These are phyloP conservation scores for Prietella phreatophila DNA, from an alignment of 2,113 vertebrate genomes.

Conservation along the genomic window DNA sequence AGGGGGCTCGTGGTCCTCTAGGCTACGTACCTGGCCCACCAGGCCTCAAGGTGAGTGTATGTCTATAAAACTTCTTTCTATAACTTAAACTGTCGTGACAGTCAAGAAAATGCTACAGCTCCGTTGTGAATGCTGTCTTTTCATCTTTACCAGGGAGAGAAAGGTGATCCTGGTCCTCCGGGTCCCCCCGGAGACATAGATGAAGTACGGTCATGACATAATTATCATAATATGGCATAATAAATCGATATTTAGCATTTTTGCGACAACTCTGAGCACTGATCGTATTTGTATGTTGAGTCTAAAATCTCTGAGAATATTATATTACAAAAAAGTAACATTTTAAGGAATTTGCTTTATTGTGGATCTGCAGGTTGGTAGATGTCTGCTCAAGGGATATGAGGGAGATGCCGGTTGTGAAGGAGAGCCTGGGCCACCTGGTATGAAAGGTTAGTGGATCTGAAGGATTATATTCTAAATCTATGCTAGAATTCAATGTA, in stretches of 20 bases:
- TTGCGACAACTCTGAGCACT: not conserved
- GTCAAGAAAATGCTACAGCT: not conserved
- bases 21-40: slow-evolving; percentile 71
- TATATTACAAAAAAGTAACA: not conserved
- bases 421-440: not conserved
- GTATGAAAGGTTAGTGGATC: not conserved
- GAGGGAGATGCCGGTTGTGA: not conserved
- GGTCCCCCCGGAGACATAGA: slow-evolving; percentile 78
- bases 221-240: not conserved
- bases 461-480: not conserved
- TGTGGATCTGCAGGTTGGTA: not conserved
- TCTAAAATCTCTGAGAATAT: not conserved
- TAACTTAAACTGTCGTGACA: not conserved
- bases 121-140: not conserved
- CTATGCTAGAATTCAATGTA: not conserved
- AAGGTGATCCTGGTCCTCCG: slow-evolving; percentile 78
- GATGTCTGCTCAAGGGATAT: not conserved
- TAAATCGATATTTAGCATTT: not conserved
- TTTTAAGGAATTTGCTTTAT: not conserved
- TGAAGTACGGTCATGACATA: not conserved
- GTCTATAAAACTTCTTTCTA: not conserved
- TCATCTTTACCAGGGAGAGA: slow-evolving; percentile 60
- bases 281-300: not conserved
- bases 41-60: slow-evolving; percentile 73
- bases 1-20: slow-evolving; percentile 71